phyloP scores from a whole-genome alignment of 2,113 vertebrate species.

The Ellobius talpinus region DNA sequence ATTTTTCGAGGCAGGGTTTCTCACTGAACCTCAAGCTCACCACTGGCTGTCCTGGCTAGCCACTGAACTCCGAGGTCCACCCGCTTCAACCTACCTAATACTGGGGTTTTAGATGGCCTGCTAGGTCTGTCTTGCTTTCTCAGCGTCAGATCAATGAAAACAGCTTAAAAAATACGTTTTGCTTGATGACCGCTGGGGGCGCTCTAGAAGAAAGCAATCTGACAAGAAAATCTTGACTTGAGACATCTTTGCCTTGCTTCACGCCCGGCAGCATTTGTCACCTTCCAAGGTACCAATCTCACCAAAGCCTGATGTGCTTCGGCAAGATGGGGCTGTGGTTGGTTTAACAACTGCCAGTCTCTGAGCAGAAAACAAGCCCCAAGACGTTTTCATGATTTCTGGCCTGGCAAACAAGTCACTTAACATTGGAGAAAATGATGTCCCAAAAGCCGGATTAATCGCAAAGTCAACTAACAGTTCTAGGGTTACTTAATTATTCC shows the following conservation, averaged over 20 bases:
- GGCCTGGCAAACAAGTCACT: conserved; percentile 48
- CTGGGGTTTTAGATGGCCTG: not conserved
- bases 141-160: conserved; percentile 41
- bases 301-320: conserved; percentile 55
- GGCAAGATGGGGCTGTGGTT: conserved; percentile 42
- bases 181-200: conserved; percentile 66
- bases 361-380: conserved; percentile 67
- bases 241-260: conserved; percentile 5
- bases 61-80: not conserved
- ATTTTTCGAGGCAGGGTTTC: not conserved
- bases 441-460: conserved; percentile 21
- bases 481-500: conserved; percentile 44
- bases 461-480: conserved; percentile 55
- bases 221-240: conserved; percentile 36
- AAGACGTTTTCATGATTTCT: conserved; percentile 73
- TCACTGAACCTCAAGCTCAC: not conserved
- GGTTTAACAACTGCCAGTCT: conserved; percentile 63
- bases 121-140: conserved; percentile 25
- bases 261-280: conserved; percentile 46
- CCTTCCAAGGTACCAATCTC: not conserved
- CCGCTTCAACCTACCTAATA: not conserved
- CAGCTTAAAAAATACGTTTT: conserved; percentile 64
- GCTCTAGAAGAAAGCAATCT: conserved; percentile 66
- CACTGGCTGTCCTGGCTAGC: not conserved
- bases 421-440: conserved; percentile 51